A percentile compares a stretch with the other conserved stretches of the same genome.
Conservation (phyloP, 2,113 vertebrate species). For the Bubo blakistoni region DNA sequence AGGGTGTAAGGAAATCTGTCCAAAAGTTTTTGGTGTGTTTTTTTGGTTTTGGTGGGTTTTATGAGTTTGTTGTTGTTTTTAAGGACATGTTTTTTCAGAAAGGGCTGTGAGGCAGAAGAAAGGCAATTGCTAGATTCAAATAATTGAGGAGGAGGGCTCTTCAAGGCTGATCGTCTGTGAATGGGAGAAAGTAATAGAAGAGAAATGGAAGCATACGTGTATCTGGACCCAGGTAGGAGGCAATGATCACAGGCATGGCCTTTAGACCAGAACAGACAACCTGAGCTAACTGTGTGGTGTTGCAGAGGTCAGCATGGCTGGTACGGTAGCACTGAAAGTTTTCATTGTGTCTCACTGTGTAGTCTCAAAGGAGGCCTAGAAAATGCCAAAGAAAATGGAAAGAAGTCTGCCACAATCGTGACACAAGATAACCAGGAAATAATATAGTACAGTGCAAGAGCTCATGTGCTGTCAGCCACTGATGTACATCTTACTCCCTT, state of each 20-base stretch:
- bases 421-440: background rate
- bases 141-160: background rate
- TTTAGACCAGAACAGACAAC: rapidly evolving
- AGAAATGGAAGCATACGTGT: rapidly evolving
- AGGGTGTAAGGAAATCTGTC: background rate
- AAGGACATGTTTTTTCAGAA: rapidly evolving
- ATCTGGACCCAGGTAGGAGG: background rate
- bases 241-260: rapidly evolving
- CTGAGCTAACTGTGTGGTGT: rapidly evolving
- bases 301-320: background rate
- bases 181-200: background rate
- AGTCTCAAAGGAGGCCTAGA: background rate
- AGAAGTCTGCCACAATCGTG: background rate
- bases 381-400: background rate
- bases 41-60: background rate
- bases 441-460: background rate
- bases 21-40: background rate
- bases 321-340: background rate
- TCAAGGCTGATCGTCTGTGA: background rate
- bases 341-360: background rate
- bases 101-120: background rate
- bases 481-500: background rate
- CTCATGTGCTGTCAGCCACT: background rate
- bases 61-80: background rate
- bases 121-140: background rate